Evolutionary conservation across 2,113 vertebrate species (phyloP).

Genomic region (Melanerpes aurifrons): DNA sequence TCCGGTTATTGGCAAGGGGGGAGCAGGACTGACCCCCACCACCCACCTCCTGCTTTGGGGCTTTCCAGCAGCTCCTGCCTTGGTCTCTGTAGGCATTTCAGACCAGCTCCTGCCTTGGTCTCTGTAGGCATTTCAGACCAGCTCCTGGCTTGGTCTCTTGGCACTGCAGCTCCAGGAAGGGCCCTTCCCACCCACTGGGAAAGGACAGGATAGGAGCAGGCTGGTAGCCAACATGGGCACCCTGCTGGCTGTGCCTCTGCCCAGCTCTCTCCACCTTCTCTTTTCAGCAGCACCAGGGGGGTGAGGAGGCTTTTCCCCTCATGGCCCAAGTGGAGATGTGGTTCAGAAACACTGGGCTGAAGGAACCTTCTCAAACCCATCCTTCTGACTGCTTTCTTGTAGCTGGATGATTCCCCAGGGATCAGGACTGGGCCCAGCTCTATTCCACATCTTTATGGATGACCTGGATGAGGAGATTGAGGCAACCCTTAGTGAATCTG

Average conservation of each 20-base stretch:
- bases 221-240: background rate
- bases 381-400: background rate
- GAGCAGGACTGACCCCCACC: no score
- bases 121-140: no score
- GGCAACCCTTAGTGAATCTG: no score
- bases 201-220: background rate
- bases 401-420: no score
- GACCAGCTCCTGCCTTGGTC: no score
- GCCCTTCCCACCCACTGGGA: background rate
- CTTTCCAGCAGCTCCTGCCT: no score
- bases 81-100: no score
- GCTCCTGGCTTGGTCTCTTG: background rate
- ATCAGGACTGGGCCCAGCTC: no score
- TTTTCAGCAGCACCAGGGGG: background rate
- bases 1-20: no score
- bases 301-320: background rate
- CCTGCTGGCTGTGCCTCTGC: background rate
- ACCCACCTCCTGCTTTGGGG: no score
- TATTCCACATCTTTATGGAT: no score
- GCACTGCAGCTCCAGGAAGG: accelerated
- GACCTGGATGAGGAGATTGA: no score
- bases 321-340: accelerated
- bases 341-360: background rate
- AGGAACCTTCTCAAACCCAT: background rate
- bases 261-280: background rate